Base-by-base conservation (phyloP, 2,113 vertebrate genomes). In the Nycticryphes semicollaris region DNA sequence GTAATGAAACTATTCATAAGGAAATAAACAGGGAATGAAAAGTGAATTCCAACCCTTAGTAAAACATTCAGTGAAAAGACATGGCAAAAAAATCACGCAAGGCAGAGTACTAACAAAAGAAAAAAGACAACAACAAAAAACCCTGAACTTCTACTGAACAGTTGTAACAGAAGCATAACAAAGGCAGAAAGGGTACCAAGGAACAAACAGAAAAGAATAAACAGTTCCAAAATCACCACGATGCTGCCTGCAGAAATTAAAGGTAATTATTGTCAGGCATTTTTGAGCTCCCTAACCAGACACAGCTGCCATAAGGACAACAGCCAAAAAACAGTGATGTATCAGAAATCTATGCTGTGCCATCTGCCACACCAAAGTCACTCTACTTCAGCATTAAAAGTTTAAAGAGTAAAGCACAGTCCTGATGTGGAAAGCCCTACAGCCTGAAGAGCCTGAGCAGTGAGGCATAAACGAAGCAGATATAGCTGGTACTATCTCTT, bases 331-430 rank as follows among this genome's bases (percentile, higher is more conserved):
- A 11, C 80, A 80, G 88, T 53, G 88, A 94, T 91, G 72, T 56
- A 90, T 93, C 93, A 80, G 90, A 59, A 70, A 77, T 59, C 85
- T 90, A 33, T 59, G 82, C 90, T n/a, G 63, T 74, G 95, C 95
- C 94, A 97, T 96, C 96, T 97, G 94, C 95, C 92, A 80, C 90
- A 37, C 84, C 91, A 94, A 83, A 94, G 96, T 92, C 82, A 80
- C 81, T 93, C 62, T 18, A 27, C 54, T 81, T 41, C 83, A 94
- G 90, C 72, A 75, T 23, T 56, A 31, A 2, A 92, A 93, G 82
- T 92, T 88, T 72, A 24, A 30, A 31, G 69, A 88, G 72, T 47
- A 21, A 83, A 86, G 45, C 41, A 37, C 35, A 30, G 66, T 45
- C 79, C 50, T 28, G 12, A 50, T 0, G 72, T 6, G 59, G 62